These are phyloP conservation scores for Ectemnius continuus DNA, from an alignment of 2,888 invertebrate species.

Conservation along the genomic window DNA sequence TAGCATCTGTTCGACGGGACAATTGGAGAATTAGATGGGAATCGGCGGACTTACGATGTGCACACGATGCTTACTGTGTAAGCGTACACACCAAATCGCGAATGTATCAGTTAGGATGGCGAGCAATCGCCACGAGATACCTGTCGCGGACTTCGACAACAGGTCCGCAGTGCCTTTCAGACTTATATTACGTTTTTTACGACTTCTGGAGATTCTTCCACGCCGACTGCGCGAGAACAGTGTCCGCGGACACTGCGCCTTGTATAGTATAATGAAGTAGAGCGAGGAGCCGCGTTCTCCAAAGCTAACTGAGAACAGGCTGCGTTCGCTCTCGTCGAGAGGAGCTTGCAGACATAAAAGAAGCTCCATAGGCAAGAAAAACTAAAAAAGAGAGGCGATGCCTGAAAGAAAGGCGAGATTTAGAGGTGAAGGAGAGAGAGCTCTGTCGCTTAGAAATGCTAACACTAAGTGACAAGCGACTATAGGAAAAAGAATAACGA, in stretches of 20 bases:
- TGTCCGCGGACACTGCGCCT: slow-evolving; percentile 11
- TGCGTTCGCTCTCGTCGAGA: too few species aligned
- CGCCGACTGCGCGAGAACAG: neutral
- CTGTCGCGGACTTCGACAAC: slow-evolving; percentile 23
- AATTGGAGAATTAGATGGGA: neutral
- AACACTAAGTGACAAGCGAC: too few species aligned
- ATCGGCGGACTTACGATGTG: slow-evolving; percentile 30
- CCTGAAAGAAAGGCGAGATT: neutral
- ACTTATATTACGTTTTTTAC: slow-evolving; percentile 15
- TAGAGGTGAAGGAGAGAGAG: neutral
- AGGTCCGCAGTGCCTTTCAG: slow-evolving; percentile 15
- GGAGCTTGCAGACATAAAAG: too few species aligned
- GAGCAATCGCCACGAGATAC: slow-evolving; percentile 15
- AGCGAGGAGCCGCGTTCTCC: too few species aligned
- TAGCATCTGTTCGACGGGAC: neutral
- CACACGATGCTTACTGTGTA: slow-evolving; percentile 65
- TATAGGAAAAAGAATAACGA: slow-evolving; percentile 9
- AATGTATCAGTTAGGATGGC: slow-evolving; percentile 20
- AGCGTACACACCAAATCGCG: slow-evolving; percentile 50
- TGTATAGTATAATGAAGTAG: slow-evolving; percentile 10
- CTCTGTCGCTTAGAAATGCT: too few species aligned
- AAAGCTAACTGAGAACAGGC: too few species aligned
- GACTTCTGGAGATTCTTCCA: slow-evolving; percentile 9
- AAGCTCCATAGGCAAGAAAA: neutral
- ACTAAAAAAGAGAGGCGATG: neutral